Base-by-base conservation (phyloP, 2,797 vertebrate genomes). In the Chrosomus eos region DNA sequence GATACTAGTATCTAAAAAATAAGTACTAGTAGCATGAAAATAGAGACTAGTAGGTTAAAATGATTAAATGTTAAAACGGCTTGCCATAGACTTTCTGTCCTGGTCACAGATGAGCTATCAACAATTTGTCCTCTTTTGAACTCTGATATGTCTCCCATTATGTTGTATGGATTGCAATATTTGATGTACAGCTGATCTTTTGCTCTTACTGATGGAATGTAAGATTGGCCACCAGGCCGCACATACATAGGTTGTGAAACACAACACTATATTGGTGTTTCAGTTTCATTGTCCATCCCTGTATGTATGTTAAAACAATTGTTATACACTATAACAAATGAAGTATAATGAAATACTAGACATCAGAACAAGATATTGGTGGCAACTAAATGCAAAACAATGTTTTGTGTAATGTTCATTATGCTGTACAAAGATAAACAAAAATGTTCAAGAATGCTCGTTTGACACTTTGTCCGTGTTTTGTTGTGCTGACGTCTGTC, bases 391-490 rank as follows among this genome's bases (percentile, higher is more conserved):
- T 58, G 33, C 31, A 60, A 77, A 43, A 38, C 11, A n/a, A 10
- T 11, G 23, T 60, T 58, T 38, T 60, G 51, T 60, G 23, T 26
- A 55, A 36, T 38, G 53, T 18, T 60, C 23, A 76, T 38, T 60
- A 40, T 60, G 53, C 16, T 76, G 51, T 10, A 76, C 23, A 76
- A 58, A 38, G 73, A 58, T n/a, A 38, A 58, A 55, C 45, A 74
- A 53, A 36, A 53, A 55, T n/a, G 19, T 53, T 53, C 28, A 33
- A 5, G 18, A 74, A 76, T 38, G 48, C 28, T 33, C 28, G 16
- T 53, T 55, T 11, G 48, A 81, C 36, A 81, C 53, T 71, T 18
- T 73, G 53, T 73, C 13, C 55, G 26, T 75, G 71, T 83, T 74
- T 75, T 66, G 71, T 53, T 75, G 40, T 36, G 38, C 70, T 28